Conservation (phyloP, 2,797 vertebrate species). For the Trichosurus vulpecula region DNA sequence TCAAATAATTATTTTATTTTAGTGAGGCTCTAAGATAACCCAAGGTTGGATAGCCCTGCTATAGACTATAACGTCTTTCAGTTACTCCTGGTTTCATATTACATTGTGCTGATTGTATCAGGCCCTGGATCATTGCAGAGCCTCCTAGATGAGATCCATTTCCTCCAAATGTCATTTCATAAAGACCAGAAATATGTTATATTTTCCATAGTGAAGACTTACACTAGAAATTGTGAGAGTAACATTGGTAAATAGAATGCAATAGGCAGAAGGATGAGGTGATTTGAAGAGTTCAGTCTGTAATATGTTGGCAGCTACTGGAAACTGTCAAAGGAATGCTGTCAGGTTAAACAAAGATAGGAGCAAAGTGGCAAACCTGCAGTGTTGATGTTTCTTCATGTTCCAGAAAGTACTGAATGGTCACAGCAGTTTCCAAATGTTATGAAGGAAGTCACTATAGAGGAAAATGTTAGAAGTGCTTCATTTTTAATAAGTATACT, state of each 20-base stretch:
- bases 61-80: background rate
- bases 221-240: background rate
- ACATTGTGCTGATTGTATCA: too few species aligned
- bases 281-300: background rate
- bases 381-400: background rate
- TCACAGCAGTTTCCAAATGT: background rate
- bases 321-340: constrained; percentile 13
- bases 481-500: background rate
- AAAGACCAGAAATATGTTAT: constrained; percentile 23
- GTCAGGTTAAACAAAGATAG: background rate
- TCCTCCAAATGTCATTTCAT: constrained; percentile 24
- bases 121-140: background rate
- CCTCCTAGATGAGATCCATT: background rate
- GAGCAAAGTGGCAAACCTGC: background rate
- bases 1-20: too few species aligned
- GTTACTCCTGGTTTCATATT: too few species aligned
- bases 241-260: constrained; percentile 2
- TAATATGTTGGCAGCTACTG: background rate
- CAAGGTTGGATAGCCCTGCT: too few species aligned
- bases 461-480: background rate
- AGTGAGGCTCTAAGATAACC: too few species aligned
- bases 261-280: background rate
- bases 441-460: background rate
- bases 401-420: constrained; percentile 12
- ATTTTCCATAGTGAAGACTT: constrained; percentile 12